phyloP scores from a whole-genome alignment of 2,113 vertebrate genomes.

The Hippocampus comes region DNA sequence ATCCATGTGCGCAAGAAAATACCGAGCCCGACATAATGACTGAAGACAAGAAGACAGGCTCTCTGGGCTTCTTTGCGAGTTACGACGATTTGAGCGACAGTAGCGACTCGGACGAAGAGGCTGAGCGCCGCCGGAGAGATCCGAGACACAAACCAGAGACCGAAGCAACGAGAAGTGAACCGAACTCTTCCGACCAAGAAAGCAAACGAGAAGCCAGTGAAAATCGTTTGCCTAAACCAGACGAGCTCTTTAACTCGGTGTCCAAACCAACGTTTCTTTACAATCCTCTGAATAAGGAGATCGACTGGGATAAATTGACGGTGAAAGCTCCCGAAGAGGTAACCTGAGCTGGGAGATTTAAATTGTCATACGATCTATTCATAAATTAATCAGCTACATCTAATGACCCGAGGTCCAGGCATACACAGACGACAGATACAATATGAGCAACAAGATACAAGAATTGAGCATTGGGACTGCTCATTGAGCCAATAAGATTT shows the following conservation, averaged over 20 bases:
- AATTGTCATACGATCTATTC: background rate
- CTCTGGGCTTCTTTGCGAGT: constrained; percentile 83
- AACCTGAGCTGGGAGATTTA: background rate
- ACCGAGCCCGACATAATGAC: constrained; percentile 62
- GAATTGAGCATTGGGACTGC: too few species aligned
- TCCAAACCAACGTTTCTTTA: constrained; percentile 87
- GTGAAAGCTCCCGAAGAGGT: constrained; percentile 91
- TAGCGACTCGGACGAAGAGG: constrained; percentile 69
- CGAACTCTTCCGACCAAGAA: constrained; percentile 39
- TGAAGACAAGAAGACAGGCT: constrained; percentile 79
- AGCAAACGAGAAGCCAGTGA: constrained; percentile 48
- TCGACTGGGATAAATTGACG: constrained; percentile 89
- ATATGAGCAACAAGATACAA: too few species aligned
- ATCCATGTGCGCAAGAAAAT: background rate
- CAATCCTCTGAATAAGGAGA: constrained; percentile 86
- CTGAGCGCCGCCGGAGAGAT: constrained; percentile 38
- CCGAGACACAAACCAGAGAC: constrained; percentile 46
- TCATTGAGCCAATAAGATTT: too few species aligned
- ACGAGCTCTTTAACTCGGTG: constrained; percentile 87
- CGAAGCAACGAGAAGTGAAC: background rate
- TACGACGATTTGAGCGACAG: constrained; percentile 77
- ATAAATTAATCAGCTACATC: background rate
- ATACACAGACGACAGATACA: background rate
- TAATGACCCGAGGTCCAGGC: background rate
- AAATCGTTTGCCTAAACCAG: constrained; percentile 76